These are phyloP conservation scores for Temnothorax ravouxi DNA, from an alignment of 2,888 invertebrate species.

Conservation along the genomic window DNA sequence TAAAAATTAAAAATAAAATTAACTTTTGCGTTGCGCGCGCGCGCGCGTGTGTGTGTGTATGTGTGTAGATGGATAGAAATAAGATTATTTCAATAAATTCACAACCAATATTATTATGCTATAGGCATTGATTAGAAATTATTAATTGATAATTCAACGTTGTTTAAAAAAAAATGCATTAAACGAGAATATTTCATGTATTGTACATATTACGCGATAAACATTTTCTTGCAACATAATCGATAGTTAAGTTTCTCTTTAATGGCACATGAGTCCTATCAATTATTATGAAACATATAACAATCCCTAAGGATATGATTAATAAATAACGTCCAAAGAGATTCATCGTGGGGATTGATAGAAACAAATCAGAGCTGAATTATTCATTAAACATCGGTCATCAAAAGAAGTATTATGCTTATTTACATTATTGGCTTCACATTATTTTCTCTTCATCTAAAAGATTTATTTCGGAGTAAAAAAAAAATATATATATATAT, in stretches of 20 bases:
- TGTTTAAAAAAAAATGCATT: background rate
- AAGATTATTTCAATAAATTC: background rate
- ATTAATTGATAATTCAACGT: background rate
- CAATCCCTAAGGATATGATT: slow-evolving; percentile 37
- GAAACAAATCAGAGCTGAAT: slow-evolving; percentile 31
- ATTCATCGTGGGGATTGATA: slow-evolving; percentile 27
- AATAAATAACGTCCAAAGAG: background rate
- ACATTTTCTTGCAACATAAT: slow-evolving; percentile 21
- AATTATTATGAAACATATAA: slow-evolving; percentile 46
- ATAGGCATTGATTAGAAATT: background rate
- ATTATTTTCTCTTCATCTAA: background rate
- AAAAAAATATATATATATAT: too few species aligned
- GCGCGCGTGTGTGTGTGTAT: rapidly evolving
- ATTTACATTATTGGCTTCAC: background rate
- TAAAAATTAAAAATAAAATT: background rate
- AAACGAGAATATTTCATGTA: background rate
- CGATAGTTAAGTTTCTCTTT: slow-evolving; percentile 39
- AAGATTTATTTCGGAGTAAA: background rate
- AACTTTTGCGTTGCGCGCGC: background rate
- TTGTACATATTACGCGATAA: background rate
- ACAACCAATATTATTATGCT: background rate
- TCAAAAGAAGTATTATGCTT: background rate
- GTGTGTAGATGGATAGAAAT: background rate
- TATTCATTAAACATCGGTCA: slow-evolving; percentile 29
- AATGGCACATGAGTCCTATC: slow-evolving; percentile 5